Conservation (phyloP, 2,888 invertebrate genomes). For the Eustalomyia histrio region DNA sequence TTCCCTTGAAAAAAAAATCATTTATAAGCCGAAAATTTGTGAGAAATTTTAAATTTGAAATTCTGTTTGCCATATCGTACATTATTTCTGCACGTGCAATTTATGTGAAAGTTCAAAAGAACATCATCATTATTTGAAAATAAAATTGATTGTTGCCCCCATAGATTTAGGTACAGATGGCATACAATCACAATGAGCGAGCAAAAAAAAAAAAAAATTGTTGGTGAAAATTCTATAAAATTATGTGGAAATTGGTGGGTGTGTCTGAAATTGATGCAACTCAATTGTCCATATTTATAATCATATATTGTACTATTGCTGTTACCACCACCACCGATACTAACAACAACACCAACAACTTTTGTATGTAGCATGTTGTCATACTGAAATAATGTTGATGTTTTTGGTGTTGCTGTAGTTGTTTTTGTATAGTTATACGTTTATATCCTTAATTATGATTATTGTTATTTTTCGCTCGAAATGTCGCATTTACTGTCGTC, state of each 20-base stretch:
- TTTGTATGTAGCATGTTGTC: constrained; percentile 45
- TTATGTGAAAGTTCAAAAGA: constrained; percentile 22
- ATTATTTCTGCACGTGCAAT: constrained; percentile 16
- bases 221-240: constrained; percentile 59
- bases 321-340: constrained; percentile 34
- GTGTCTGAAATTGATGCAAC: constrained; percentile 63
- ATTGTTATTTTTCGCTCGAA: constrained; percentile 76
- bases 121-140: constrained; percentile 64
- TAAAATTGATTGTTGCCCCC: constrained; percentile 63
- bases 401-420: constrained; percentile 20
- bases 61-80: no score
- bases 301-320: constrained; percentile 41
- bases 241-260: constrained; percentile 63
- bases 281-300: constrained; percentile 59
- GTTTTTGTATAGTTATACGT: constrained; percentile 54
- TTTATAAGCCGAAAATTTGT: no score
- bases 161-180: constrained; percentile 61
- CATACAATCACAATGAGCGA: constrained; percentile 51
- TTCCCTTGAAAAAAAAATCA: no score
- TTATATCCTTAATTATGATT: constrained; percentile 78
- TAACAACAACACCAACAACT: constrained; percentile 22
- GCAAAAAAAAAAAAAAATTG: constrained; percentile 27
- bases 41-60: no score
- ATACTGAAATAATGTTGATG: constrained; percentile 46
- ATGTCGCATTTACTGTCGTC: constrained; percentile 74